Base-by-base conservation (phyloP, 2,113 vertebrate species). In the Myrmecophaga tridactyla region DNA sequence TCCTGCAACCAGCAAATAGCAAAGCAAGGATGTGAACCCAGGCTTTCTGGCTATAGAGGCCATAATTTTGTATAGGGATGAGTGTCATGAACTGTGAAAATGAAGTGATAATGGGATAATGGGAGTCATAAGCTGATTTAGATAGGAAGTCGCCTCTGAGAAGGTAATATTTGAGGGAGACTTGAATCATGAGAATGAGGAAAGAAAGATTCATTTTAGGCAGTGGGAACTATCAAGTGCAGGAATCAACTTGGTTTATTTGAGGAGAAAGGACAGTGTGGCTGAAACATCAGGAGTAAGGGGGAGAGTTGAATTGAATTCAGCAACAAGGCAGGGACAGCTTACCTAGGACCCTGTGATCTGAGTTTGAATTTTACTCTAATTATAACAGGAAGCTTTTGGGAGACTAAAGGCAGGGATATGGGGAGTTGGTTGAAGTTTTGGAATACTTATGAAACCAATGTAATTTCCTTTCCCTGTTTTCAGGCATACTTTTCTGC, bases 351-450 rank as follows among this genome's bases (percentile, higher is more conserved):
- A 80, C 53, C 60, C 96, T 94, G 15, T 80, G 34, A 76, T 81
- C 46, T 86, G 80, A 36, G 27, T 95, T 86, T 70, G 23, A 4
- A 78, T 91, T 96, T 94, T 89, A 69, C 27, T 80, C 34, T 78
- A 36, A 81, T 46, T 60, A 41, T 3, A 94, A 14, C 31, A 94
- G 41, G 46, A 89, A 23, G 21, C 70, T 94, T 72, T 85, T 20
- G 20, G 58, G 80, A 15, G 34, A 76, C 90, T 82, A 60, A 46
- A 87, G 87, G 34, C 46, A 77, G 1, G n/a, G 18, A 76, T 65
- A 80, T 60, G 39, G 87, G 7, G 29, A 94, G 4, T 73, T 72
- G 29, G 88, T 86, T 93, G n/a, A 95, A 58, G 23, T 84, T 95
- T 90, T 95, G 72, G 77, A 85, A 94, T 81, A 80, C 51, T 90